phyloP scores from a whole-genome alignment of 2,797 vertebrate genomes.

The Paguma larvata region DNA sequence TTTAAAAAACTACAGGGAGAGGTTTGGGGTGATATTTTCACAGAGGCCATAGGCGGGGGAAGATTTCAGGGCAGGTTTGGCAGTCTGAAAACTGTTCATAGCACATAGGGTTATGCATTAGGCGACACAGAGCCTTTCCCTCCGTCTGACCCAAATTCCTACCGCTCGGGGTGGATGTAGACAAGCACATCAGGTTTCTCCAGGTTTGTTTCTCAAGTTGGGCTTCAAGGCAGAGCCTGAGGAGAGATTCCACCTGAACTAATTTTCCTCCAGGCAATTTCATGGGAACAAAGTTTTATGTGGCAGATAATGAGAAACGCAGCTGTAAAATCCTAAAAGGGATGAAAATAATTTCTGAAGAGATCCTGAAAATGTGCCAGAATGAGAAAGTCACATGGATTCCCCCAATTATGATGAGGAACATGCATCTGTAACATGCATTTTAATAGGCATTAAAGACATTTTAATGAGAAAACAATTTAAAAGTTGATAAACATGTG shows the following conservation, averaged over 20 bases:
- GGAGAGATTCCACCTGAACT: not conserved
- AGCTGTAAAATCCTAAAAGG: slow-evolving; percentile 72
- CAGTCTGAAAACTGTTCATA: fast-evolving
- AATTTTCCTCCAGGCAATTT: slow-evolving; percentile 41
- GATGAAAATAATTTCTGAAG: slow-evolving; percentile 60
- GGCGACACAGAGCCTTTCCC: not conserved
- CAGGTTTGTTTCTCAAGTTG: not conserved
- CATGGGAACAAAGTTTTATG: slow-evolving; percentile 69
- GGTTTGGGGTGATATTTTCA: not conserved
- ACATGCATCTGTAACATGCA: fast-evolving
- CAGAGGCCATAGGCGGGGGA: fast-evolving
- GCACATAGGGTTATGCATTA: fast-evolving
- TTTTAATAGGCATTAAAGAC: not conserved
- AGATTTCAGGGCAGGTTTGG: not conserved
- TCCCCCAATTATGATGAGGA: not conserved
- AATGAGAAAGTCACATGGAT: not conserved
- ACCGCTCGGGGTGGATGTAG: fast-evolving
- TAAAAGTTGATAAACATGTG: slow-evolving; percentile 43
- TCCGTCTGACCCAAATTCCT: not conserved
- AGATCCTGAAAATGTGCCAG: not conserved
- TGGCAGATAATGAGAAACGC: slow-evolving; percentile 71
- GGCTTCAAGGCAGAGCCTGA: not conserved
- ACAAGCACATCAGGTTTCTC: not conserved
- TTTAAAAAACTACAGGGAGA: not conserved
- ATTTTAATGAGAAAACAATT: not conserved